Conservation (phyloP, 92 coral and sea anemone species). For the Palythoa grandis region DNA sequence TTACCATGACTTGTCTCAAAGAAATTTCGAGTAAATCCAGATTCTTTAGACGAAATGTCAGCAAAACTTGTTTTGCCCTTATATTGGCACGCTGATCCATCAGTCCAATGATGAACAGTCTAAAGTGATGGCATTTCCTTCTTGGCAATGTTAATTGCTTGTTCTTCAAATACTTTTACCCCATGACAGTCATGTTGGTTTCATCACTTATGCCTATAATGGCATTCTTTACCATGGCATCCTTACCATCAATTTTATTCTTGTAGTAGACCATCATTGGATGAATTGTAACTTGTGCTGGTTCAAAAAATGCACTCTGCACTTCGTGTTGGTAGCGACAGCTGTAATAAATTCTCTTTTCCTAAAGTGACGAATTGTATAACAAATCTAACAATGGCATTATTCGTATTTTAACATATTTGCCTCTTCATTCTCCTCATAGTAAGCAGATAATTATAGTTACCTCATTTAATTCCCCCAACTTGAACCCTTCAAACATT, state of each 20-base stretch:
- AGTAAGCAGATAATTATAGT: too few species aligned
- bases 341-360: too few species aligned
- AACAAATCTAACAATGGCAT: background rate
- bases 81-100: slow-evolving; percentile 45
- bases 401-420: too few species aligned
- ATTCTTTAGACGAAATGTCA: slow-evolving; percentile 36
- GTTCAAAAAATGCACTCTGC: slow-evolving; percentile 19
- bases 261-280: slow-evolving; percentile 44
- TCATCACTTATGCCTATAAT: slow-evolving; percentile 44
- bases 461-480: background rate
- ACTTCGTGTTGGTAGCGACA: slow-evolving; percentile 41
- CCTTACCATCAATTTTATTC: slow-evolving; percentile 24
- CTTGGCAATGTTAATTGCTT: slow-evolving; percentile 40
- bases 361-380: too few species aligned
- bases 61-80: slow-evolving; percentile 52
- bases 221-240: slow-evolving; percentile 45
- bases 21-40: slow-evolving; percentile 24
- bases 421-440: too few species aligned
- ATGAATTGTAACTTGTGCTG: slow-evolving; percentile 22
- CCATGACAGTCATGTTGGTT: slow-evolving; percentile 36
- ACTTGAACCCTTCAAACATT: background rate
- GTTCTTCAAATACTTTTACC: slow-evolving; percentile 40
- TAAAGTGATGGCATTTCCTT: slow-evolving; percentile 26
- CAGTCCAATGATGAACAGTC: slow-evolving; percentile 47
- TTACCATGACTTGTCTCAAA: slow-evolving; percentile 46